A percentile compares a stretch with the other conserved stretches of the same genome.
These are phyloP conservation scores for Leptogaster cylindrica DNA, from an alignment of 2,888 invertebrate genomes.

Conservation along the genomic window DNA sequence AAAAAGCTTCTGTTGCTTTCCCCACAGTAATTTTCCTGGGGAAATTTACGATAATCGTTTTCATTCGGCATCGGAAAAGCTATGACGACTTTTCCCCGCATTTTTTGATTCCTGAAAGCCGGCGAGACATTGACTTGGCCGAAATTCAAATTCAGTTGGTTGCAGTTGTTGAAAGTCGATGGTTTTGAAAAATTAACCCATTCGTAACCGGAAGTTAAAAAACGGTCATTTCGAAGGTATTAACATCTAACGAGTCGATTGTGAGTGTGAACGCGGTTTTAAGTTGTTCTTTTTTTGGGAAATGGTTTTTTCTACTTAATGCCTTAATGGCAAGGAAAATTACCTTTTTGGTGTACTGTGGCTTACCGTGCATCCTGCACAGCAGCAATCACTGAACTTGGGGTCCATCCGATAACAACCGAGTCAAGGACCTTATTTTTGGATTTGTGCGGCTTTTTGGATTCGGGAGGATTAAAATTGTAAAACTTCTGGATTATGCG, in stretches of 20 bases:
- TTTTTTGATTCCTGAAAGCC: not conserved
- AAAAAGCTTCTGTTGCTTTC: too few species aligned
- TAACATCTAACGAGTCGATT: not conserved
- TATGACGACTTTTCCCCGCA: slow-evolving; percentile 28
- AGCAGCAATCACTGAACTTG: not conserved
- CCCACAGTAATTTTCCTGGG: not conserved
- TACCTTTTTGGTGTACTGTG: slow-evolving; percentile 19
- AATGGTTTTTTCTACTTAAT: too few species aligned
- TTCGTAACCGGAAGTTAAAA: not conserved
- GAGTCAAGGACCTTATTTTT: not conserved
- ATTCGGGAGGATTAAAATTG: too few species aligned
- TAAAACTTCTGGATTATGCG: not conserved
- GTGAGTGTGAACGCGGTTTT: slow-evolving; percentile 1
- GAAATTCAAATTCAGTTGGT: slow-evolving; percentile 14
- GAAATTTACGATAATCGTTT: not conserved
- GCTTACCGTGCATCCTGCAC: slow-evolving; percentile 1
- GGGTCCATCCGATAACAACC: not conserved
- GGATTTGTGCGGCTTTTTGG: too few species aligned
- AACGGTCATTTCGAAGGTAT: not conserved
- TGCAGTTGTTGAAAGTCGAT: slow-evolving; percentile 14
- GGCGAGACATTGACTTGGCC: slow-evolving; percentile 26
- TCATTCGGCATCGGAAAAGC: slow-evolving; percentile 1
- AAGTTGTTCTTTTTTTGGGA: too few species aligned
- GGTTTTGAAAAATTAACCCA: not conserved
- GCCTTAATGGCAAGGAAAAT: not conserved